Evolutionary conservation across 1,140 invertebrate species (phyloP), one percentile per base, ranked within the genome.

Genomic region (Brachystomella parvula): DNA sequence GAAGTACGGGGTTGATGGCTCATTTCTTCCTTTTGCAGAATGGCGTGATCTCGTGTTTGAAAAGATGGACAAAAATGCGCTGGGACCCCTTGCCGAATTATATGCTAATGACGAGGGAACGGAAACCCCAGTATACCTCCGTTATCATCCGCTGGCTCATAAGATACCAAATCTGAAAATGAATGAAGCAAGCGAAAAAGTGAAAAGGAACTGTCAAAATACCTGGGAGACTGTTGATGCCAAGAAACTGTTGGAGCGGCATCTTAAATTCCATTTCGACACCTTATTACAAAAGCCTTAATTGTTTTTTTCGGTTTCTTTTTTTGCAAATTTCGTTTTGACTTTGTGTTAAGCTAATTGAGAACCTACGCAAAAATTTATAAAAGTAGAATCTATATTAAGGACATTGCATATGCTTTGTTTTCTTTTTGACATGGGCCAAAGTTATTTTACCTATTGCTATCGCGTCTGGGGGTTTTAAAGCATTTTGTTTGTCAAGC

Each of bases 11-110:
- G 33, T 60, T 12, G 26, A 26, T 3, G 29, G 12, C 3, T 15
- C 15, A 35, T 60, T 60, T 31, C 3, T 60, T 19, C 58, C 58
- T 3, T 6, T 31, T 6, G 9, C 12, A 9, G 30, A 60, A 32
- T 60, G 58, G 58, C 6, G 58, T 6, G 24, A 60, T 26, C 9
- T n/a, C 17, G 58, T 60, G 3, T 60, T 60, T 32, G 58, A 30
- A 32, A 26, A 35, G 19, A 12, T 32, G 9, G 58, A 35, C 12
- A 35, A 60, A 9, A 35, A 35, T 19, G 12, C 24, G 6, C 24
- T 53, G 9, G 49, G 12, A 6, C 49, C 49, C n/a, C n/a, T n/a
- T n/a, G n/a, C n/a, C 6, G 12, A 35, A 15, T 60, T 35, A 29
- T 6, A 35, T 17, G 58, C 15, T 9, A 9, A 24, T 60, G 58